These are phyloP conservation scores for Atherinomorus stipes DNA, from an alignment of 2,113 vertebrate species.

Conservation along the genomic window DNA sequence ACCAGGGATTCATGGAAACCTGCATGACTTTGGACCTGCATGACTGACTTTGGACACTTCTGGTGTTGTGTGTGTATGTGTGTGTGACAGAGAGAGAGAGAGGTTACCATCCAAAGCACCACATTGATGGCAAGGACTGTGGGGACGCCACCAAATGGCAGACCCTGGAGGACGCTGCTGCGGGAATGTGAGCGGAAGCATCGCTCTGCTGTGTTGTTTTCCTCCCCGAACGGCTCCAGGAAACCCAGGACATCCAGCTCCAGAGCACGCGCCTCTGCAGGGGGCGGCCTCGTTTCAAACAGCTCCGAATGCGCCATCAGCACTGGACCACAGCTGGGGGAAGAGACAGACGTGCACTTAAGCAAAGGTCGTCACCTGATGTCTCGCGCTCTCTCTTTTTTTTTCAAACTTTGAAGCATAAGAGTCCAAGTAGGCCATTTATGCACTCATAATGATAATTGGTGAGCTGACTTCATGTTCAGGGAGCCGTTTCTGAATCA, in stretches of 20 bases:
- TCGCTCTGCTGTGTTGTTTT: slow-evolving; percentile 82
- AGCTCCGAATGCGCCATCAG: slow-evolving; percentile 75
- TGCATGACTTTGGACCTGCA: too few species aligned
- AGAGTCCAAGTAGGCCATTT: too few species aligned
- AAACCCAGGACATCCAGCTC: slow-evolving; percentile 68
- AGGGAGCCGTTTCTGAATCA: too few species aligned
- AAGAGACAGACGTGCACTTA: not conserved
- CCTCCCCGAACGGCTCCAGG: slow-evolving; percentile 53
- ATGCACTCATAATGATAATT: too few species aligned
- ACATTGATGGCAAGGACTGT: slow-evolving; percentile 92
- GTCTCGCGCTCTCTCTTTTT: too few species aligned
- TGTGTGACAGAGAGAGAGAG: not conserved
- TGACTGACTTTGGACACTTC: too few species aligned
- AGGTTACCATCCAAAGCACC: slow-evolving; percentile 90
- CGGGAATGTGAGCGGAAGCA: slow-evolving; percentile 88
- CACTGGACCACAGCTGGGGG: slow-evolving; percentile 59
- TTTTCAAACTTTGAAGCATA: not conserved
- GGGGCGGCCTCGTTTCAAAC: slow-evolving; percentile 60
- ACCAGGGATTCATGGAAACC: too few species aligned
- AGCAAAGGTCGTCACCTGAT: not conserved
- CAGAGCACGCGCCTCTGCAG: slow-evolving; percentile 52
- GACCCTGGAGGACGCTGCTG: slow-evolving; percentile 92
- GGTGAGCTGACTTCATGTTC: not conserved
- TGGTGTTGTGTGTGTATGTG: not conserved
- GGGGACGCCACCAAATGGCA: slow-evolving; percentile 93